phyloP scores from a whole-genome alignment of 92 coral and sea anemone species.

The Metridium senile region DNA sequence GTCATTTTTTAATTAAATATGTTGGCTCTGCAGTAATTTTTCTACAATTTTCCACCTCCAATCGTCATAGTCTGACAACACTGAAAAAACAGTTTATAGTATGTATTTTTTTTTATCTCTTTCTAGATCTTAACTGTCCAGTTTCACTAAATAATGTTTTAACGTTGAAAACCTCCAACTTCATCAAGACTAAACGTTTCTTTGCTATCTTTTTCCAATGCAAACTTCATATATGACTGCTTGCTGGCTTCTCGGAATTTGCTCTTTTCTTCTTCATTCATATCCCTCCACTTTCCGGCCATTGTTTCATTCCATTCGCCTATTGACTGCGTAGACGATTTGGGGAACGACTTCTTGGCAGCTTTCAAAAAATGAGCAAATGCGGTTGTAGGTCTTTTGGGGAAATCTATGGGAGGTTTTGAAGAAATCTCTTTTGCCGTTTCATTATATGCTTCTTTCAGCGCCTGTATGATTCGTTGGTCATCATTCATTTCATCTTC shows the following conservation, averaged over 20 bases:
- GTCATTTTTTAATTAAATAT: too few relatives aligned
- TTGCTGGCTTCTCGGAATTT: slow-evolving; percentile 40
- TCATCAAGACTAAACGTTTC: slow-evolving; percentile 40
- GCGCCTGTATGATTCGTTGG: slow-evolving; percentile 32
- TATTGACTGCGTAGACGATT: slow-evolving; percentile 29
- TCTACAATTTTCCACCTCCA: too few relatives aligned
- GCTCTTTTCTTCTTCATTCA: slow-evolving; percentile 53
- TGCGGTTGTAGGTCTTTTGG: slow-evolving; percentile 48
- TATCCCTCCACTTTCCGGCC: slow-evolving; percentile 56
- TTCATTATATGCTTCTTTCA: slow-evolving; percentile 11
- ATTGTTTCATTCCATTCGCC: slow-evolving; percentile 50
- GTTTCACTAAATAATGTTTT: not conserved
- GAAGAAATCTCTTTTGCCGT: not conserved
- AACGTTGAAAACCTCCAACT: slow-evolving; percentile 50
- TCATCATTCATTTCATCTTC: slow-evolving; percentile 51
- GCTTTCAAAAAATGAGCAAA: slow-evolving; percentile 55
- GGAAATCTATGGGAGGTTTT: slow-evolving; percentile 30
- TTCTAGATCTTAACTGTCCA: not conserved
- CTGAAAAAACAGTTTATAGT: too few relatives aligned
- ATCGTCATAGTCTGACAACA: too few relatives aligned
- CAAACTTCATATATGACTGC: slow-evolving; percentile 22
- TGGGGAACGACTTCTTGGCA: slow-evolving; percentile 38
- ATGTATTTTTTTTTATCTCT: not conserved
- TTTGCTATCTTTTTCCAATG: slow-evolving; percentile 28
- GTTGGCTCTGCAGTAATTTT: too few relatives aligned